Percentiles rank a stretch among this genome's conserved stretches.
phyloP scores from a whole-genome alignment of 2,888 invertebrate genomes.

The Crepidodera aurea region DNA sequence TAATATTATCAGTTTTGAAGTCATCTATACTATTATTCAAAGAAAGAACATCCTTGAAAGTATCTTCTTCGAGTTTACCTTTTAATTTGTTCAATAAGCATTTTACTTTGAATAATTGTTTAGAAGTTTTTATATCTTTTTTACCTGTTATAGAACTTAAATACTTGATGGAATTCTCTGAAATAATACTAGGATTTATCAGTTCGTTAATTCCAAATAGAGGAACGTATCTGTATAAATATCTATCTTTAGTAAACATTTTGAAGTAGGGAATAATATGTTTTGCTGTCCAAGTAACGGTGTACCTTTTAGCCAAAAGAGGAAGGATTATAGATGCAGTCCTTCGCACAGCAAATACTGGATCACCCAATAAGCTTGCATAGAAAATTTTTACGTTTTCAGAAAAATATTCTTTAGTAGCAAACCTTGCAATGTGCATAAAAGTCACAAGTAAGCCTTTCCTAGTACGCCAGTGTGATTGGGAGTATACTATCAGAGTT shows the following conservation, averaged over 20 bases:
- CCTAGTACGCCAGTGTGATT: conserved; percentile 56
- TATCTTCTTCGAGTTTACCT: conserved; percentile 44
- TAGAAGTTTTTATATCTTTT: conserved; percentile 30
- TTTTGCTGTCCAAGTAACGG: conserved; percentile 53
- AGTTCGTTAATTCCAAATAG: conserved; percentile 57
- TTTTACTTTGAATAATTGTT: conserved; percentile 33
- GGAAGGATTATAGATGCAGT: conserved; percentile 56
- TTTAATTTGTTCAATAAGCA: conserved; percentile 42
- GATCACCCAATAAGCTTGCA: conserved; percentile 53
- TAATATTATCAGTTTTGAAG: conserved; percentile 46
- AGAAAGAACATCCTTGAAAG: conserved; percentile 36
- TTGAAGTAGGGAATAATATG: conserved; percentile 53
- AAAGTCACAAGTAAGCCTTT: conserved; percentile 55
- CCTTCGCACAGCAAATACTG: conserved; percentile 55
- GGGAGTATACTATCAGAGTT: conserved; percentile 51
- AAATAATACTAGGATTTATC: conserved; percentile 50
- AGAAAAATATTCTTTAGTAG: conserved; percentile 53
- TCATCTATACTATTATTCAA: conserved; percentile 44
- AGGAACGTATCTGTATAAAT: conserved; percentile 53
- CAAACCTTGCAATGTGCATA: conserved; percentile 52
- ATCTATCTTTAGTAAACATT: conserved; percentile 52
- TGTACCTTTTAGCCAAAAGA: conserved; percentile 54
- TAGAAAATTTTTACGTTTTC: conserved; percentile 54
- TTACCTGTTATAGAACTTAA: conserved; percentile 43
- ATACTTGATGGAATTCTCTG: conserved; percentile 36